Conservation (phyloP, 2,888 invertebrate species). For the Baccha elongata region DNA sequence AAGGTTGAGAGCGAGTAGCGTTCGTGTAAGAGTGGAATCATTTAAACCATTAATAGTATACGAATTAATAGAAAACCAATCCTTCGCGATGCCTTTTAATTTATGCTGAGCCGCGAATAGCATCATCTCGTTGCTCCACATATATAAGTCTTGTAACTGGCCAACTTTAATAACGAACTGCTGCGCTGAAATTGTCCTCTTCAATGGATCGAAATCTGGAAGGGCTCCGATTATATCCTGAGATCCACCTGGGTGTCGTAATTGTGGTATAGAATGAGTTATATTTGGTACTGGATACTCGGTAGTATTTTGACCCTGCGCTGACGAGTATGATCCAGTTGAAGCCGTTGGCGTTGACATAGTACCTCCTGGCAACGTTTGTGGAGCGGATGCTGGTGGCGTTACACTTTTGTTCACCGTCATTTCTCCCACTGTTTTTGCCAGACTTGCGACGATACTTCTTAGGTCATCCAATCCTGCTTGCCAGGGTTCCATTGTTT, state of each 20-base stretch:
- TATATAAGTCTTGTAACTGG: slow-evolving; percentile 4
- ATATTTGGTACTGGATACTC: background rate
- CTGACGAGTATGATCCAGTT: too few species aligned
- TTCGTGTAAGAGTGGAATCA: background rate
- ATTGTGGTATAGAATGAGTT: background rate
- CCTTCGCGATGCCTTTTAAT: slow-evolving; percentile 6
- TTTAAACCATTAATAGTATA: background rate
- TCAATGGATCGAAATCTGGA: slow-evolving; percentile 12
- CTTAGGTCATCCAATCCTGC: slow-evolving; percentile 11
- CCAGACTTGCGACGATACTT: slow-evolving; percentile 18
- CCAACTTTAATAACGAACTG: slow-evolving; percentile 15
- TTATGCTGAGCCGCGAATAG: slow-evolving; percentile 17
- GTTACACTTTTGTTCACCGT: background rate
- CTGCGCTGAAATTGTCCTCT: background rate
- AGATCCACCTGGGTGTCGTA: slow-evolving; percentile 2
- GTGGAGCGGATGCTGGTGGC: background rate
- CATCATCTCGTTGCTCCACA: slow-evolving; percentile 59
- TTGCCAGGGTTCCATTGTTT: background rate
- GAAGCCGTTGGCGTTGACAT: too few species aligned
- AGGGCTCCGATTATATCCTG: slow-evolving; percentile 11
- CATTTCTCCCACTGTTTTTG: slow-evolving; percentile 24
- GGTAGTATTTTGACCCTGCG: too few species aligned
- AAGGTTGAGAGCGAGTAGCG: too few species aligned
- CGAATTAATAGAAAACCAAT: slow-evolving; percentile 42
- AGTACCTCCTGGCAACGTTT: slow-evolving; percentile 1